Evolutionary conservation across 2,797 vertebrate species (phyloP), one percentile per base, ranked within the genome.

Genomic region (Bucorvus abyssinicus): DNA sequence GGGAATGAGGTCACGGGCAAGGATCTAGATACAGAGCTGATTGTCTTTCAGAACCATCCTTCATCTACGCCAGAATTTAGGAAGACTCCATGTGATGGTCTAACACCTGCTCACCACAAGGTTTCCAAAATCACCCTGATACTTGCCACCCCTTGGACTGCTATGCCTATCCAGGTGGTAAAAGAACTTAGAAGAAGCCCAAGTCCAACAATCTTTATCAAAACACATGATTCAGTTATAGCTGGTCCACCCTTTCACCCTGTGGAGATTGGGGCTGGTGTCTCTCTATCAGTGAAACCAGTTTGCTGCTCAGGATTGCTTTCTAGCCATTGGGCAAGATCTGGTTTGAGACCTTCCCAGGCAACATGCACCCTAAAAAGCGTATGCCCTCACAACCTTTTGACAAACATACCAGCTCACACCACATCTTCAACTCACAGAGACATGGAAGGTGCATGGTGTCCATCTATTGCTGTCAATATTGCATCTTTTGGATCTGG

Each of bases 91-190:
- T 75, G 65, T 50, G 71, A 94, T 86, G 65, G 36, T 59, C 92
- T 97, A 65, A 95, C 89, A 84, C 91, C 97, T 73, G 78, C 90
- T 71, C 94, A 96, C 16, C 97, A 97, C 84, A 97, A 96, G 69
- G 79, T 97, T 88, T 97, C 97, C 53, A 97, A 97, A 94, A 94
- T 98, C 74, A 97, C 97, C 34, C 42, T 98, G 65, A 89, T 98
- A 69, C 96, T 98, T 96, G 97, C 97, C 44, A 94, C 94, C 12
- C 94, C 97, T 88, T 97, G 97, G 96, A 96, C 97, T 92, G 36
- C 97, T 77, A 44, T 97, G 83, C 97, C 97, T 90, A 87, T 97
- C 59, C 96, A 97, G 23, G 97, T 97, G 65, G 92, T 97, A 92
- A 97, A 92, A 95, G 97, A 97, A 93, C 96, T 96, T 88, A 94